A percentile compares a stretch with the other conserved stretches of the same genome.
Conservation (phyloP, 2,113 vertebrate species). For the Orthonyx spaldingii region DNA sequence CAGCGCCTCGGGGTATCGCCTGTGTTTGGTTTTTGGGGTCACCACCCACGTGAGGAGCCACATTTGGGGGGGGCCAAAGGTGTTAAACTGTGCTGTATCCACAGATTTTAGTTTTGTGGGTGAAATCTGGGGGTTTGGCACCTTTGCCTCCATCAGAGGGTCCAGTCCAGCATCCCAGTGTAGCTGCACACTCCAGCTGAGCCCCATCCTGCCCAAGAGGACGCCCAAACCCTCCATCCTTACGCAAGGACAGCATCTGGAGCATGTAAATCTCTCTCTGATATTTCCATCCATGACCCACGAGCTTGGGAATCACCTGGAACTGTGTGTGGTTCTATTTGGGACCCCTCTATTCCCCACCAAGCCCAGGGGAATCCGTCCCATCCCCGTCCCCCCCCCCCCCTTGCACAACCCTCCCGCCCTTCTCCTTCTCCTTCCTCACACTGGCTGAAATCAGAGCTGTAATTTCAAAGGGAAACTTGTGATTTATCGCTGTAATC, state of each 20-base stretch:
- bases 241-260: background rate
- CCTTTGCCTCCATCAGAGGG: fast-evolving
- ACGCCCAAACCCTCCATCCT: background rate
- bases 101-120: background rate
- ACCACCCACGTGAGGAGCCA: fast-evolving
- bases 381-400: fast-evolving
- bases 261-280: background rate
- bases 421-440: constrained; percentile 12
- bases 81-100: fast-evolving
- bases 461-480: constrained; percentile 57
- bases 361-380: background rate
- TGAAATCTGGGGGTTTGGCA: background rate
- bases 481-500: constrained; percentile 61
- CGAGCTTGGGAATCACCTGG: fast-evolving
- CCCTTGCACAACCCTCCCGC: background rate
- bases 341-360: background rate
- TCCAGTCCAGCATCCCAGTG: background rate
- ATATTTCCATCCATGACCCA: fast-evolving
- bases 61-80: background rate
- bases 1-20: fast-evolving
- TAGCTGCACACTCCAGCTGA: fast-evolving
- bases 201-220: background rate
- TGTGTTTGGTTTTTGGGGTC: background rate
- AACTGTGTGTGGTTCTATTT: fast-evolving
- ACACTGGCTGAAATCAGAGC: constrained; percentile 45